Conservation (phyloP, 2,113 vertebrate species). For the Microtus ochrogaster region DNA sequence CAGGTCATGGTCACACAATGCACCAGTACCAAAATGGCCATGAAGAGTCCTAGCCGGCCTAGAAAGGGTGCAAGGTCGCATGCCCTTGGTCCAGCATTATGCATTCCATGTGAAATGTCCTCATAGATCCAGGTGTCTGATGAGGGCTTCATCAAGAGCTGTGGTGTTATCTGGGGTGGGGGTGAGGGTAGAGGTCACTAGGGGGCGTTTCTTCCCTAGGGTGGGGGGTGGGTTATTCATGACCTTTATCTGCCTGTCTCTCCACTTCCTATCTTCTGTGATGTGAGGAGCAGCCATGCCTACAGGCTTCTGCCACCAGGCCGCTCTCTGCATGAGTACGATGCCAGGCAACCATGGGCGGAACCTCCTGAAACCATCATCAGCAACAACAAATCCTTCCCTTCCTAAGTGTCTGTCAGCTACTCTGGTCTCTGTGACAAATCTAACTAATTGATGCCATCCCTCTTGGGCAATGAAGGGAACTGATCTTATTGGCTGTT, state of each 20-base stretch:
- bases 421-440: background rate
- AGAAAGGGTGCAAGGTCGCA: background rate
- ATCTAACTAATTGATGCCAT: background rate
- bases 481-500: background rate
- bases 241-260: background rate
- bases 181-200: background rate
- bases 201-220: too few relatives aligned
- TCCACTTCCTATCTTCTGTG: background rate
- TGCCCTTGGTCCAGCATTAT: background rate
- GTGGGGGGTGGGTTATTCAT: too few relatives aligned
- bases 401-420: background rate
- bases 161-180: background rate
- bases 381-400: background rate
- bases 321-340: background rate
- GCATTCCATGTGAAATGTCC: background rate
- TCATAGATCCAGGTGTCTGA: too few relatives aligned
- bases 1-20: conserved; percentile 10
- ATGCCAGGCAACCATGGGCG: background rate
- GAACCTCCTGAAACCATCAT: background rate
- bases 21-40: background rate
- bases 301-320: background rate
- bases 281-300: too few relatives aligned
- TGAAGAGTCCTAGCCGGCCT: background rate
- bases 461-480: too few relatives aligned
- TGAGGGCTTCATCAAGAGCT: background rate